Evolutionary conservation across 2,113 vertebrate species (phyloP), one percentile per base, ranked within the genome.

Genomic region (Rhinopomastus cyanomelas): DNA sequence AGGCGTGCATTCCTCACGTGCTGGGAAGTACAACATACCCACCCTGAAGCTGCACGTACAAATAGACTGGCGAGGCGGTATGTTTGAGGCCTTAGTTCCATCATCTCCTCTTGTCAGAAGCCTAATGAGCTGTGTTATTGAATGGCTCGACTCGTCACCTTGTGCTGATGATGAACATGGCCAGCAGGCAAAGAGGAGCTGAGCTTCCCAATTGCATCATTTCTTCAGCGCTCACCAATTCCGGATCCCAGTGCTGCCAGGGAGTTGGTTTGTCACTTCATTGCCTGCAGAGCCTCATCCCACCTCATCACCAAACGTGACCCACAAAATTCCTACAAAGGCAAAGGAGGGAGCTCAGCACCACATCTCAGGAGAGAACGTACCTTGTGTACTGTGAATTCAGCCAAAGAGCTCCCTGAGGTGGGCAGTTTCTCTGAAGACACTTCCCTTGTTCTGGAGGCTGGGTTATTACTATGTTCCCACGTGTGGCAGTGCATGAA

Each of bases 41-140:
- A 39, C 37, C 42, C 88, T 56, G 51, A 81, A 85, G 61, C 48
- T 82, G 42, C 62, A 56, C 36, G 26, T 57, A 49, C 21, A 61
- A 62, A 53, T 22, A 74, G 56, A 39, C 53, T 71, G 36, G 34
- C 5, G 3, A 49, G 44, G 71, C 20, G 59, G 30, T 68, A 5
- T 36, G 44, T 91, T 53, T 26, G 79, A 83, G 73, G 78, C 59
- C 36, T 59, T 29, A 46, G 44, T 66, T 84, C 72, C 53, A 72
- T 80, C 64, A 52, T 53, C 77, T 86, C 39, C 79, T 75, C 18
- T 37, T 81, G 60, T 86, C 93, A 95, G 85, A 56, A 88, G 53
- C 76, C 57, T 89, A 84, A 95, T 23, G 64, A 81, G 72, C 59
- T 93, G 72, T 89, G 74, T 84, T 92, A 86, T 51, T 75, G 81